A percentile compares a stretch with the other conserved stretches of the same genome.
These are phyloP conservation scores for Neoarius graeffei DNA, from an alignment of 2,113 vertebrate species.

Conservation along the genomic window DNA sequence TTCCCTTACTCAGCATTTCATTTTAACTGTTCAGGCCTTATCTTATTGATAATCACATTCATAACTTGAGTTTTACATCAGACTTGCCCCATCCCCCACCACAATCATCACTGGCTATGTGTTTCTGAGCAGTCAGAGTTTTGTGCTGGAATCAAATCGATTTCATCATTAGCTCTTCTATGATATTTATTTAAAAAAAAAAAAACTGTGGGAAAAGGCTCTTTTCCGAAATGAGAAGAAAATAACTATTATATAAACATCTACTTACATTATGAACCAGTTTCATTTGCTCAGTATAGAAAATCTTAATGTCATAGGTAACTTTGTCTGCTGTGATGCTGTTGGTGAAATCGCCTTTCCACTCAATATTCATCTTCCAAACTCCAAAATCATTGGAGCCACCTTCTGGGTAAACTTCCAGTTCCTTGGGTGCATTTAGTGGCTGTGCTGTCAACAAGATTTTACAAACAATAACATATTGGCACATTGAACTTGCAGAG, in stretches of 20 bases:
- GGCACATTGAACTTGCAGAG: not conserved
- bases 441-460: conserved; percentile 19
- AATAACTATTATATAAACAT: not conserved
- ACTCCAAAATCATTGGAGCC: rapidly evolving
- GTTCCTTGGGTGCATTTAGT: not conserved
- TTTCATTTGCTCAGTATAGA: conserved; percentile 22
- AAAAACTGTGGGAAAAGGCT: not conserved
- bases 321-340: conserved; percentile 1
- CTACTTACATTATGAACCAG: conserved; percentile 43
- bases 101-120: not conserved
- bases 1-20: no score
- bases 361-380: conserved; percentile 38
- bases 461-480: not conserved
- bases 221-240: not conserved
- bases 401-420: not conserved
- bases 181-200: not conserved
- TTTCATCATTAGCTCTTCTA: not conserved
- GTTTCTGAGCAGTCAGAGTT: not conserved
- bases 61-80: no score
- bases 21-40: not conserved
- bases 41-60: no score
- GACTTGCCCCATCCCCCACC: no score
- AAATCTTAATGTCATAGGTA: conserved; percentile 42
- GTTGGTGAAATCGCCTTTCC: conserved; percentile 33
- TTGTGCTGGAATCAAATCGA: not conserved